A percentile compares a stretch with the other conserved stretches of the same genome.
These are phyloP conservation scores for Teleiodes luculella DNA, from an alignment of 2,888 invertebrate species.

Conservation along the genomic window DNA sequence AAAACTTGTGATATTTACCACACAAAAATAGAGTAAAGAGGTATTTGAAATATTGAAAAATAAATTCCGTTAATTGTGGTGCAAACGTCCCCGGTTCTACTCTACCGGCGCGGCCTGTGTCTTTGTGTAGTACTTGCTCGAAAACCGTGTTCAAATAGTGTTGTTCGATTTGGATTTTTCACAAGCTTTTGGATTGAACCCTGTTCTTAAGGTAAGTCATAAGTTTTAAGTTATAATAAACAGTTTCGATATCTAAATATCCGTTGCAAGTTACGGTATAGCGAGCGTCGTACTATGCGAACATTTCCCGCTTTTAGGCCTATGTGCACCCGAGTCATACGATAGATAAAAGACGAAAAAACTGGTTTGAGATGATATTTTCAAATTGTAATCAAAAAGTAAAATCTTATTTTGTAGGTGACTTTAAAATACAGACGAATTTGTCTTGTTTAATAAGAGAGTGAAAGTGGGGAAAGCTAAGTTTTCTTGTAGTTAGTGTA, in stretches of 20 bases:
- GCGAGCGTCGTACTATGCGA: constrained; percentile 6
- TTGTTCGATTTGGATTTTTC: constrained; percentile 55
- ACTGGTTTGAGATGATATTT: not conserved
- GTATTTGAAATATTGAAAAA: constrained; percentile 18
- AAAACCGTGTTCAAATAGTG: constrained; percentile 44
- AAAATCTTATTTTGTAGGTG: no score
- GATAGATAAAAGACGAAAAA: not conserved
- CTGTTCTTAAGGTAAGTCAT: constrained; percentile 56
- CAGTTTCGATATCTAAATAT: constrained; percentile 21
- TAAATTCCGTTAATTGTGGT: constrained; percentile 16
- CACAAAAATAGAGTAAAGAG: not conserved
- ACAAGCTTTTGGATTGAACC: constrained; percentile 50
- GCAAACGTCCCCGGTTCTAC: constrained; percentile 19
- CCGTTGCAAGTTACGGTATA: constrained; percentile 24
- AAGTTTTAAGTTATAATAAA: constrained; percentile 23
- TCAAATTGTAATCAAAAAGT: not conserved
- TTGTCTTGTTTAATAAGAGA: no score
- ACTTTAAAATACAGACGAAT: no score
- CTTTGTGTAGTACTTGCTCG: constrained; percentile 33
- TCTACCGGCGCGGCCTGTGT: constrained; percentile 16
- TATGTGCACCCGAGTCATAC: constrained; percentile 17
- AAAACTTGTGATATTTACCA: not conserved
- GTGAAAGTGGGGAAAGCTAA: no score
- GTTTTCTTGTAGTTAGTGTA: no score
- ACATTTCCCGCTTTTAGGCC: constrained; percentile 14